These are phyloP conservation scores for Tenebrosternarchus preto DNA, from an alignment of 2,113 vertebrate genomes.

Conservation along the genomic window DNA sequence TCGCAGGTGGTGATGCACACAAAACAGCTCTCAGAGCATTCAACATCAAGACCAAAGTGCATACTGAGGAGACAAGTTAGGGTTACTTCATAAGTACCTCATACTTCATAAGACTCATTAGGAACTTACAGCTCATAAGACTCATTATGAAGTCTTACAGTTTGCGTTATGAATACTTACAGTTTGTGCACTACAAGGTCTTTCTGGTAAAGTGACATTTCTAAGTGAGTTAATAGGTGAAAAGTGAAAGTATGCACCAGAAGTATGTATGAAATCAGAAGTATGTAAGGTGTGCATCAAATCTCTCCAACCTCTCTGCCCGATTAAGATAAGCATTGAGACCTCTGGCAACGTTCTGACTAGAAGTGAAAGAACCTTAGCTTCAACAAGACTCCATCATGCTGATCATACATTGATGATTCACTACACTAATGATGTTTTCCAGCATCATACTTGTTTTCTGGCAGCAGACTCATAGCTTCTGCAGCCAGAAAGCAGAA, in stretches of 20 bases:
- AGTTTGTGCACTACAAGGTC: no score
- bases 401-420: not conserved
- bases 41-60: not conserved
- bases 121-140: no score
- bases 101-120: no score
- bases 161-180: no score
- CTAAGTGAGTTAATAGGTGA: no score
- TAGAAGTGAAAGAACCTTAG: not conserved
- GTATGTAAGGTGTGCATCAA: not conserved
- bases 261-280: no score
- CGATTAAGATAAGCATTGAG: not conserved
- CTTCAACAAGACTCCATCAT: not conserved
- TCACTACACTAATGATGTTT: not conserved
- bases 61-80: not conserved
- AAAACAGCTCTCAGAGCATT: not conserved
- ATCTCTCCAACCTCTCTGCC: not conserved
- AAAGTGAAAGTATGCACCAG: no score
- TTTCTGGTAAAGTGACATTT: not conserved
- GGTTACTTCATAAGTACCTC: not conserved
- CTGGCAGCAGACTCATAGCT: not conserved
- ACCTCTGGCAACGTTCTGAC: not conserved
- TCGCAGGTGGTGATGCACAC: not conserved
- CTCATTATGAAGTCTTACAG: no score
- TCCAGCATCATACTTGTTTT: not conserved
- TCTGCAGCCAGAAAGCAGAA: no score